Evolutionary conservation across 1,140 invertebrate genomes (phyloP), one percentile per base, ranked within the genome.

Genomic region (Ylistrum balloti): DNA sequence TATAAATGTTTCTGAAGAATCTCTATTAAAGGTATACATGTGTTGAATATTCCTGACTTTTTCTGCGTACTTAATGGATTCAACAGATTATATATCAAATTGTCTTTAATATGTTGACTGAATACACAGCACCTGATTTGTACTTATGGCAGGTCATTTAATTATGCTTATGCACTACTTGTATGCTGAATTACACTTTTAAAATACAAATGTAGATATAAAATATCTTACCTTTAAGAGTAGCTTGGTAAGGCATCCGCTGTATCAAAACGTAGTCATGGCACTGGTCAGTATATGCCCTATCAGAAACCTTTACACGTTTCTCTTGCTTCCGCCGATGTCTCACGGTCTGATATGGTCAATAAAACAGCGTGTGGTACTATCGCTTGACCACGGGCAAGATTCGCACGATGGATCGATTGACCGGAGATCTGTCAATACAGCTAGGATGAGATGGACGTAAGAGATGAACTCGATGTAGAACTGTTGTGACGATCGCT

Each of bases 351-450:
- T 74, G 5, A 9, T 28, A 74, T 74, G 56, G 56, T 74, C 56
- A 74, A 74, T 74, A 74, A n/a, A 74, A 74, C 56, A 74, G 56
- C n/a, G 56, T 28, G 56, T 28, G n/a, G 56, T 28, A 74, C n/a
- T 74, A 74, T 74, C 56, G 56, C 56, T 74, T 74, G 56, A 74
- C 56, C 56, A 74, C 22, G 5, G 56, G 56, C 56, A n/a, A 74
- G 56, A 74, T 74, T 74, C 13, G 56, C 22, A 9, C 56, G 0
- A 38, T 38, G 35, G 5, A 74, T 74, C 56, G 56, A 74, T 74
- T 74, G 56, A 28, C 56, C 56, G 13, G 56, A 74, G 56, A 74
- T 9, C 56, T 74, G 56, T 74, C 56, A 74, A 28, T 74, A 28
- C 56, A 5, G 22, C 9, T 22, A 74, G 56, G 22, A 74, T 74